Conservation (phyloP, 2,888 invertebrate species). For the Ectemnius cavifrons region DNA sequence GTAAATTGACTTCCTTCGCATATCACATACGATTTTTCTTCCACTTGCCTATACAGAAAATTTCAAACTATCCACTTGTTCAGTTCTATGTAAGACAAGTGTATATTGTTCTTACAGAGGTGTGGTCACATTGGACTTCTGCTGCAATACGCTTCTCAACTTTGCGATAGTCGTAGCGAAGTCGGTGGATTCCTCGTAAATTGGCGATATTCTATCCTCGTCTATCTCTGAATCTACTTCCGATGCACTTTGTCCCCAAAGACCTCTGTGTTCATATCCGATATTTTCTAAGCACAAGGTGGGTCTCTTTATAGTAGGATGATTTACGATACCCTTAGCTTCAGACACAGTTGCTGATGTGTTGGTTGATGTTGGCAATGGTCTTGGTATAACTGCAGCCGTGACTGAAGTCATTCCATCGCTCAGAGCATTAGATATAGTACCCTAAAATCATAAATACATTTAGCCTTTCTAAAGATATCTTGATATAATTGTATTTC, state of each 20-base stretch:
- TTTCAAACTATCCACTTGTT: slow-evolving; percentile 1
- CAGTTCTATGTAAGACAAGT: neutral
- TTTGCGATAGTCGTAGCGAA: slow-evolving; percentile 86
- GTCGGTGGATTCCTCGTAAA: slow-evolving; percentile 86
- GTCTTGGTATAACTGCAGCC: slow-evolving; percentile 68
- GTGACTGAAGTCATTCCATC: slow-evolving; percentile 71
- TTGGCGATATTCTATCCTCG: slow-evolving; percentile 79
- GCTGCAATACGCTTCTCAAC: slow-evolving; percentile 83
- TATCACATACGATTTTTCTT: slow-evolving; percentile 71
- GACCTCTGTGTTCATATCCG: slow-evolving; percentile 64
- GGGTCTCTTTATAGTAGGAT: slow-evolving; percentile 23
- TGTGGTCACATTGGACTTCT: slow-evolving; percentile 77
- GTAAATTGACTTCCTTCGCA: slow-evolving; percentile 71
- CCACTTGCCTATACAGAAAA: slow-evolving; percentile 62
- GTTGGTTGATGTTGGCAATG: slow-evolving; percentile 56
- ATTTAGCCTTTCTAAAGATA: neutral
- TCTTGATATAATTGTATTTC: neutral
- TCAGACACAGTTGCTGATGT: slow-evolving; percentile 12
- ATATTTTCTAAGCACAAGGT: slow-evolving; percentile 65
- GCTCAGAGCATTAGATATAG: slow-evolving; percentile 65
- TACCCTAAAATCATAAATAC: slow-evolving; percentile 53
- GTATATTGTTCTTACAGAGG: slow-evolving; percentile 61
- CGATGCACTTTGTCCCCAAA: slow-evolving; percentile 68
- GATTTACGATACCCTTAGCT: slow-evolving; percentile 10
- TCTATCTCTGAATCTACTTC: slow-evolving; percentile 70